phyloP scores from a whole-genome alignment of 1,140 invertebrate genomes.

The Ceratitis capitata region DNA sequence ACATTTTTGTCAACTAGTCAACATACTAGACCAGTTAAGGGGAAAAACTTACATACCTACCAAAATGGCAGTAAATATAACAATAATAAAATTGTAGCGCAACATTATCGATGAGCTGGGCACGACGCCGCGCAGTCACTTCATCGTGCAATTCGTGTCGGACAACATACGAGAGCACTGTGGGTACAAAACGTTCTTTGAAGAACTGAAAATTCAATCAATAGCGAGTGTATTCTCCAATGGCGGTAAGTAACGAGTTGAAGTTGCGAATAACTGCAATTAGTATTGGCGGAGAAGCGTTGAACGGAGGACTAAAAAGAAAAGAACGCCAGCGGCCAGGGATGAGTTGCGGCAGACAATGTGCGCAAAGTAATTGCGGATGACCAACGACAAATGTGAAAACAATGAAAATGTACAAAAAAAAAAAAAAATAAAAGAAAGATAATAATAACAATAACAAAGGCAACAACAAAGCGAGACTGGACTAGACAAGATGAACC shows the following conservation, averaged over 20 bases:
- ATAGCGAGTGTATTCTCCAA: not conserved
- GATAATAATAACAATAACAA: conserved; percentile 27
- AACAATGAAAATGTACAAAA: not conserved
- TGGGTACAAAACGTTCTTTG: conserved; percentile 21
- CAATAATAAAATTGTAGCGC: not conserved
- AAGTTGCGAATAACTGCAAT: not conserved
- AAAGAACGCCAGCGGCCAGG: not conserved
- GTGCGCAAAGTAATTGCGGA: not conserved
- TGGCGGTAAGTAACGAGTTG: not conserved
- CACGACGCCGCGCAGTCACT: not conserved
- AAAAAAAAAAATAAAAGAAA: too few relatives aligned
- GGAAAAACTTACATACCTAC: not conserved
- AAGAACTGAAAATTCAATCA: conserved; percentile 32
- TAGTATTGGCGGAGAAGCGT: not conserved
- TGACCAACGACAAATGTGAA: not conserved
- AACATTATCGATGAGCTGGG: not conserved
- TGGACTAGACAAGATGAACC: not conserved
- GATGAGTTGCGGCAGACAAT: too few relatives aligned
- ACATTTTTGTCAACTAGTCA: not conserved
- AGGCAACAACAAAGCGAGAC: not conserved
- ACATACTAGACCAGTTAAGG: not conserved
- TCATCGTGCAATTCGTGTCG: not conserved
- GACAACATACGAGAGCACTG: too few relatives aligned
- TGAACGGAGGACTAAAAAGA: not conserved
- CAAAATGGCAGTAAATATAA: not conserved